Conservation (phyloP, 2,797 vertebrate genomes). For the Florisuga fusca region DNA sequence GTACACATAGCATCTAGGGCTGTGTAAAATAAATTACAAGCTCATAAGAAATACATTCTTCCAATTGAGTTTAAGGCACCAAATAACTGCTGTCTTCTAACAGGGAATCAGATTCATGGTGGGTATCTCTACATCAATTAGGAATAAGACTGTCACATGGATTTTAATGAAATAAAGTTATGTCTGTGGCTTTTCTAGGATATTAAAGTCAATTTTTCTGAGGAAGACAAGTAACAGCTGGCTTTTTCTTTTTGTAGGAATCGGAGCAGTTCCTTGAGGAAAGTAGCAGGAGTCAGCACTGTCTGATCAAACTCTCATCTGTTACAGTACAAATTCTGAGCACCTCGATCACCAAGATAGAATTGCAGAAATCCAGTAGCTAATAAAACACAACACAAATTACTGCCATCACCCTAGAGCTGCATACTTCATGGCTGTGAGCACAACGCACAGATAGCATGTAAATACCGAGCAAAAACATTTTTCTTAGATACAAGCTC, state of each 20-base stretch:
- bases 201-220: constrained; percentile 54
- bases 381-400: neutral
- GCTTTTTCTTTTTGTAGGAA: neutral
- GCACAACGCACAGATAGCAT: neutral
- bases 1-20: neutral
- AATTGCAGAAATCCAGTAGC: constrained; percentile 19
- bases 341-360: neutral
- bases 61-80: constrained; percentile 40
- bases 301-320: neutral
- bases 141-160: neutral
- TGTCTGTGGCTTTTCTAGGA: neutral
- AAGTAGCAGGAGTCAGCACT: neutral
- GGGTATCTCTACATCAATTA: constrained; percentile 26
- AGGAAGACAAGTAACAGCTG: constrained; percentile 8
- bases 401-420: neutral
- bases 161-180: constrained; percentile 47
- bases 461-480: neutral
- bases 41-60: constrained; percentile 13
- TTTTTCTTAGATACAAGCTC: neutral
- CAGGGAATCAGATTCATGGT: neutral
- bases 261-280: neutral
- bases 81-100: constrained; percentile 38
- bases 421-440: neutral
- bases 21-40: constrained; percentile 24
- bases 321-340: neutral